A percentile compares a stretch with the other conserved stretches of the same genome.
phyloP scores from a whole-genome alignment of 64 coral and sea anemone genomes.

The Pocillopora verrucosa region DNA sequence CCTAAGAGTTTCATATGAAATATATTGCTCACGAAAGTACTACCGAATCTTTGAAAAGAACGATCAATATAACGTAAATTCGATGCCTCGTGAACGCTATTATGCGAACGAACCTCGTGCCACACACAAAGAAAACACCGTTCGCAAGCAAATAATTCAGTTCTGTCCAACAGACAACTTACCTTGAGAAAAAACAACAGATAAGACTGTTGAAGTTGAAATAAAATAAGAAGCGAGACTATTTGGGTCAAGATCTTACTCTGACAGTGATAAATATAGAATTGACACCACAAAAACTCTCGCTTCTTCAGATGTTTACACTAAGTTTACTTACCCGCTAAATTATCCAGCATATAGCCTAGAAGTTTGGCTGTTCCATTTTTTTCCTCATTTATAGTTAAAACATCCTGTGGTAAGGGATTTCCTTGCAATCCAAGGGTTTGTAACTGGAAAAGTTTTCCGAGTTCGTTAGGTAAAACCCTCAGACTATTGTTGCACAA shows the following conservation, averaged over 20 bases:
- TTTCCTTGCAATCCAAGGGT: slow-evolving; percentile 92
- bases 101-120: slow-evolving; percentile 38
- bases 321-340: slow-evolving; percentile 93
- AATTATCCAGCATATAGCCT: slow-evolving; percentile 86
- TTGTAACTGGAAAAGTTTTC: slow-evolving; percentile 99
- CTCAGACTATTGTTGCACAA: slow-evolving; percentile 94
- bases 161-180: neutral
- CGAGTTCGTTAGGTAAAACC: slow-evolving; percentile 95
- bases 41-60: neutral
- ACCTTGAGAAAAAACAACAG: neutral
- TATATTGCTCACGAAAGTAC: neutral
- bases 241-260: neutral
- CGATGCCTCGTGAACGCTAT: neutral
- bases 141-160: slow-evolving; percentile 30
- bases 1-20: neutral
- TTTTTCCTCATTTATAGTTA: slow-evolving; percentile 79
- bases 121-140: slow-evolving; percentile 36
- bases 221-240: neutral
- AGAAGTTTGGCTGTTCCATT: slow-evolving; percentile 96
- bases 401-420: slow-evolving; percentile 87
- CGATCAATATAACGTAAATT: neutral
- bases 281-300: slow-evolving; percentile 81
- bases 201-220: neutral
- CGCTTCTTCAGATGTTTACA: slow-evolving; percentile 39
- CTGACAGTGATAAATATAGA: slow-evolving; percentile 62